phyloP scores from a whole-genome alignment of 2,888 invertebrate genomes.

The Eristalis intricaria region DNA sequence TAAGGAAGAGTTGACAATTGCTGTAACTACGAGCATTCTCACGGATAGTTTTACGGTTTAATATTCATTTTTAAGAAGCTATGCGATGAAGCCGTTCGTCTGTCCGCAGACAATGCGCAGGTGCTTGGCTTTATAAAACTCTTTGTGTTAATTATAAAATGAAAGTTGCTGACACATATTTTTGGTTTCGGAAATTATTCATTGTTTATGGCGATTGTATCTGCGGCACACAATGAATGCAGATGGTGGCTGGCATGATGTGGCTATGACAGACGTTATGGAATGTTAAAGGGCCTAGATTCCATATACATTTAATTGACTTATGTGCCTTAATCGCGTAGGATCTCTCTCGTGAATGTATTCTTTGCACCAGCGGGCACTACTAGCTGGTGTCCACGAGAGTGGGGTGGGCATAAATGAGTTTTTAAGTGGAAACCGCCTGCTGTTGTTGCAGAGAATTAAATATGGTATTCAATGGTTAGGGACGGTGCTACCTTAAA shows the following conservation, averaged over 20 bases:
- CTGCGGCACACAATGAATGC: constrained; percentile 4
- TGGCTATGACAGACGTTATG: neutral
- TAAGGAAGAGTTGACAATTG: constrained; percentile 63
- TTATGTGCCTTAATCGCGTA: neutral
- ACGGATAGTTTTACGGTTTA: constrained; percentile 49
- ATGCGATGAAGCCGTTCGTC: neutral
- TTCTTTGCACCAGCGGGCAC: neutral
- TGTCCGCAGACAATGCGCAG: constrained; percentile 17
- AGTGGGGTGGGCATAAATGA: neutral
- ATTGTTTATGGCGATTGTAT: constrained; percentile 29
- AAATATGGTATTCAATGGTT: neutral
- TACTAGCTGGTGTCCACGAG: neutral
- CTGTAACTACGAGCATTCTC: constrained; percentile 33
- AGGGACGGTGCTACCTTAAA: no score
- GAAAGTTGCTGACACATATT: constrained; percentile 45
- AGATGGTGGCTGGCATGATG: neutral
- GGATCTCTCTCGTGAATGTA: neutral
- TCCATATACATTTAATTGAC: neutral
- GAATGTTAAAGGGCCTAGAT: no score
- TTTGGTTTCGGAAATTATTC: constrained; percentile 21
- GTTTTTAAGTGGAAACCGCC: neutral
- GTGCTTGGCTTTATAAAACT: constrained; percentile 6
- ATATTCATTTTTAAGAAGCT: constrained; percentile 41
- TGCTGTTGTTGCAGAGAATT: neutral
- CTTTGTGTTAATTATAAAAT: constrained; percentile 54